A percentile compares a stretch with the other conserved stretches of the same genome.
Conservation (phyloP, 2,888 invertebrate genomes). For the Saturnia japonica region DNA sequence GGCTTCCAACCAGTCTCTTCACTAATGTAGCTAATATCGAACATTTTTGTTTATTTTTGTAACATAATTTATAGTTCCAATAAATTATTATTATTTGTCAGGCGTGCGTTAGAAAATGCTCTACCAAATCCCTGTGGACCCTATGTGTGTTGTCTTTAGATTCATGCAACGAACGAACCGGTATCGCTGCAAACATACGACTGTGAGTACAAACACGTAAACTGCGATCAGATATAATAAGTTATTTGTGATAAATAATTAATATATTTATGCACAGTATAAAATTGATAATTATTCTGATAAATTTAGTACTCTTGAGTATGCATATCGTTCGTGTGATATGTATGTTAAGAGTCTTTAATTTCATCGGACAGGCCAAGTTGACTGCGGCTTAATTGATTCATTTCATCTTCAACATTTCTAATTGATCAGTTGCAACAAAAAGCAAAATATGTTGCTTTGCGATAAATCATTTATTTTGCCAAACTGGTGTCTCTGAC, state of each 20-base stretch:
- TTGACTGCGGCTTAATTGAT: constrained; percentile 19
- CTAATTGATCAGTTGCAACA: constrained; percentile 51
- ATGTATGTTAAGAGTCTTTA: constrained; percentile 13
- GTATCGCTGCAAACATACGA: no score
- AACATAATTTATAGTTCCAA: no score
- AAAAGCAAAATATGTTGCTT: background rate
- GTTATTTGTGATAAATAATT: background rate
- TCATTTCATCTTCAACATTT: constrained; percentile 33
- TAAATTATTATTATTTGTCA: background rate
- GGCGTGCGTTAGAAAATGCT: background rate
- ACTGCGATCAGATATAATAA: no score
- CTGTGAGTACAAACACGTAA: no score
- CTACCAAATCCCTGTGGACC: background rate
- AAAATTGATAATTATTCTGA: background rate
- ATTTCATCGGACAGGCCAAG: constrained; percentile 24
- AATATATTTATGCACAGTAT: background rate
- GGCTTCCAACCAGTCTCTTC: no score
- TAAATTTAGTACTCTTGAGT: background rate
- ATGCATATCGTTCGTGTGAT: background rate
- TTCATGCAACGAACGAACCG: background rate
- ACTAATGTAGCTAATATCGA: no score
- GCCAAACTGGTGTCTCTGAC: no score
- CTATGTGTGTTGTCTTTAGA: background rate
- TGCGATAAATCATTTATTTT: no score
- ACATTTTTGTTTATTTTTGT: no score